Conservation (phyloP, 2,113 vertebrate genomes). For the Dipodomys spectabilis region DNA sequence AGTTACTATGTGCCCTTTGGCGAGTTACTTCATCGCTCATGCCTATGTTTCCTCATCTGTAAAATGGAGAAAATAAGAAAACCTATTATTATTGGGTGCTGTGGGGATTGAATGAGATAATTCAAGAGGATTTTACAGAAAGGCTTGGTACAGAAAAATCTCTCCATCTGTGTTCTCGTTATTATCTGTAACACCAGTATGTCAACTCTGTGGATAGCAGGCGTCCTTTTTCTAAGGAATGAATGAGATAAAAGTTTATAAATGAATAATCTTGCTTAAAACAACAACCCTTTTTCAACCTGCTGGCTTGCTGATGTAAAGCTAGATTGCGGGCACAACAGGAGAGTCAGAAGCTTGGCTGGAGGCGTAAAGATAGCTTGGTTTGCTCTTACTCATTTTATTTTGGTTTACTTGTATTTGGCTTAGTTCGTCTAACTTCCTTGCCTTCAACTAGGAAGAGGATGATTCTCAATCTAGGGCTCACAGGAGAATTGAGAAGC, state of each 20-base stretch:
- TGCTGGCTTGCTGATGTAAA: background rate
- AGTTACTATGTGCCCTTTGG: background rate
- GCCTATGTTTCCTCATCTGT: conserved; percentile 44
- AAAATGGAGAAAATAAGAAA: conserved; percentile 20
- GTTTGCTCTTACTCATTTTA: background rate
- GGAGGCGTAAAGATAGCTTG: background rate
- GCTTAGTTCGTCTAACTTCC: background rate
- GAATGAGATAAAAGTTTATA: conserved; percentile 37
- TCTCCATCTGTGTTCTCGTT: background rate
- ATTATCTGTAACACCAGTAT: background rate
- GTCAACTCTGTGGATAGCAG: background rate
- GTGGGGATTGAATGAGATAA: background rate
- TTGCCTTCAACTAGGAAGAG: background rate
- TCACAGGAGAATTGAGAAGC: background rate
- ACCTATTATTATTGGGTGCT: background rate
- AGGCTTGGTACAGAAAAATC: background rate
- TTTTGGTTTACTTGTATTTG: background rate
- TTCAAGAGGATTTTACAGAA: background rate
- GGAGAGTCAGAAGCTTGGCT: background rate
- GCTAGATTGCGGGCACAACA: background rate
- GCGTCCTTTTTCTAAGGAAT: background rate
- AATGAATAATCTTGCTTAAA: conserved; percentile 13
- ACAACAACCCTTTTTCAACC: background rate
- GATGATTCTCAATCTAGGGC: background rate
- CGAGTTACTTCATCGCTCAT: background rate